phyloP scores from a whole-genome alignment of 2,888 invertebrate species.

The Cacoxenus indagator region DNA sequence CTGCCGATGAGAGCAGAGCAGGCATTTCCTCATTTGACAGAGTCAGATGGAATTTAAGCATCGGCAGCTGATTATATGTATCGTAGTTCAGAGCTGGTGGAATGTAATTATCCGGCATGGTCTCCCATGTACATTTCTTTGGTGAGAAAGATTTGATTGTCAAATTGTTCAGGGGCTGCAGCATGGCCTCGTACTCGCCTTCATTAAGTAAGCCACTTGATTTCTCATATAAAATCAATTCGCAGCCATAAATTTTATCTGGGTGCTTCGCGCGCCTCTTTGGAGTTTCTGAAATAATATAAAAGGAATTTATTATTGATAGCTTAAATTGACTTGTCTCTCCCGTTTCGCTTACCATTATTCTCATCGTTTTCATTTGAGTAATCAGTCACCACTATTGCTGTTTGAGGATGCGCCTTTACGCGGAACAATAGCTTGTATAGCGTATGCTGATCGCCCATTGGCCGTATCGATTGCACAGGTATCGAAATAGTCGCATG shows the following conservation, averaged over 20 bases:
- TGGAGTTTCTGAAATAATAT: constrained; percentile 69
- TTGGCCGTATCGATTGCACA: constrained; percentile 80
- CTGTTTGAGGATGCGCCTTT: constrained; percentile 49
- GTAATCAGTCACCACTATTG: constrained; percentile 62
- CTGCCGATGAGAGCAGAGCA: constrained; percentile 53
- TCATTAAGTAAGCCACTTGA: constrained; percentile 88
- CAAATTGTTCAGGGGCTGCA: constrained; percentile 78
- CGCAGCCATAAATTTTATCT: constrained; percentile 74
- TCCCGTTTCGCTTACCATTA: constrained; percentile 39
- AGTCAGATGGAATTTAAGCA: constrained; percentile 85
- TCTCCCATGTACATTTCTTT: constrained; percentile 81
- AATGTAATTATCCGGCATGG: constrained; percentile 74
- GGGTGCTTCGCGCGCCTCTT: constrained; percentile 80
- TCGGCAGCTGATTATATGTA: constrained; percentile 83
- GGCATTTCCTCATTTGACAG: constrained; percentile 80
- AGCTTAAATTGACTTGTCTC: neutral
- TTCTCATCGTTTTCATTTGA: constrained; percentile 49
- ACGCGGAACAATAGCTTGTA: constrained; percentile 68
- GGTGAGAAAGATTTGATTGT: constrained; percentile 74
- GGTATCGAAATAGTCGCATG: constrained; percentile 87
- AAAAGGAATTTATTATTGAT: neutral
- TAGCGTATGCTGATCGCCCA: constrained; percentile 68
- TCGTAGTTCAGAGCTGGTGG: constrained; percentile 75
- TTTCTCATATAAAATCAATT: constrained; percentile 91
- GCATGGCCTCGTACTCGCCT: constrained; percentile 90